These are phyloP conservation scores for Neogale vison DNA, from an alignment of 2,113 vertebrate species.

Conservation along the genomic window DNA sequence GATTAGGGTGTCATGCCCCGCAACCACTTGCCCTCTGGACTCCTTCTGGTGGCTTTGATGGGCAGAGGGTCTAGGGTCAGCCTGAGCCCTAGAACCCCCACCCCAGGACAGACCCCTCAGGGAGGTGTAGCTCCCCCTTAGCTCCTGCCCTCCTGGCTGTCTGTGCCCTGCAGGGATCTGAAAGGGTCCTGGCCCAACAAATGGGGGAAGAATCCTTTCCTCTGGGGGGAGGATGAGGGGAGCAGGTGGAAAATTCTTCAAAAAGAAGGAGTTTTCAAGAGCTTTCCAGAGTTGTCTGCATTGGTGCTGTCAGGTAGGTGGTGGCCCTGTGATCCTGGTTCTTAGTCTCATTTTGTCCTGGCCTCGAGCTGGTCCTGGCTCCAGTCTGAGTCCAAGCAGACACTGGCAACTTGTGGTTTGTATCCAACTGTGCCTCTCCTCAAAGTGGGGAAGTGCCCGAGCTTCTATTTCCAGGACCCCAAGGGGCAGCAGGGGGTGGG, in stretches of 20 bases:
- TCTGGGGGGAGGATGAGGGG: background rate
- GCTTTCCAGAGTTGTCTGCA: background rate
- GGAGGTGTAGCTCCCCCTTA: background rate
- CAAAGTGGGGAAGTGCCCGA: background rate
- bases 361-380: background rate
- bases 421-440: background rate
- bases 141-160: background rate
- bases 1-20: too few species aligned
- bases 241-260: background rate
- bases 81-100: background rate
- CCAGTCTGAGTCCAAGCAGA: background rate
- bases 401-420: background rate
- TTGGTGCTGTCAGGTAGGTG: background rate
- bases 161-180: background rate
- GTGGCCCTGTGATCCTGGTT: background rate
- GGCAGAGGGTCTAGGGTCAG: background rate
- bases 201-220: background rate
- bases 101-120: background rate
- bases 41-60: too few species aligned
- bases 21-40: too few species aligned
- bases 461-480: background rate
- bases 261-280: background rate
- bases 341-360: background rate
- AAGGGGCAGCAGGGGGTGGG: too few species aligned
- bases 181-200: background rate